phyloP scores from a whole-genome alignment of 1,140 invertebrate genomes.

The Solenopsis fugax region DNA sequence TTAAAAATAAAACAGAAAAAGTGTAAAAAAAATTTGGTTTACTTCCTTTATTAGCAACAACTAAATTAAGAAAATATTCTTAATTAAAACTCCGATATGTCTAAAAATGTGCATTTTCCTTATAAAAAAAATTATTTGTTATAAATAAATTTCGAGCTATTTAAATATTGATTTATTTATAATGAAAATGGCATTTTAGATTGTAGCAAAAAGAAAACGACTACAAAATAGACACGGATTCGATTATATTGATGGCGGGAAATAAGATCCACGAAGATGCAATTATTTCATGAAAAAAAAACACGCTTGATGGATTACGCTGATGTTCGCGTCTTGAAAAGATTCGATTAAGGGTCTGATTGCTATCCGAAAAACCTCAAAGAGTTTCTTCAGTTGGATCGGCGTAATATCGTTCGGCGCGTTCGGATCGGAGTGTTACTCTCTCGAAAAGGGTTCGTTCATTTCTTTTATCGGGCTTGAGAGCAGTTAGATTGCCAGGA shows the following conservation, averaged over 20 bases:
- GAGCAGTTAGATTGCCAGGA: slow-evolving; percentile 59
- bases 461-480: slow-evolving; percentile 60
- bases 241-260: slow-evolving; percentile 23
- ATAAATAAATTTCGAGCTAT: neutral
- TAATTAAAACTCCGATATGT: neutral
- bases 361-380: slow-evolving; percentile 65
- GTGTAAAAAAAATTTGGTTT: neutral
- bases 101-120: neutral
- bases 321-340: slow-evolving; percentile 63
- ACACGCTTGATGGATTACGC: slow-evolving; percentile 53
- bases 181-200: neutral
- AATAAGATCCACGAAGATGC: slow-evolving; percentile 32
- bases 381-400: slow-evolving; percentile 57
- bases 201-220: neutral
- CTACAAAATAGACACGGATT: slow-evolving; percentile 18
- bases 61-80: slow-evolving; percentile 6
- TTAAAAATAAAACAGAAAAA: neutral
- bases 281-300: slow-evolving; percentile 55
- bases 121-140: neutral
- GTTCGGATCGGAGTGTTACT: slow-evolving; percentile 53
- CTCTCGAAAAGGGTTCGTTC: slow-evolving; percentile 59
- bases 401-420: slow-evolving; percentile 58
- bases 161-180: neutral
- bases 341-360: slow-evolving; percentile 61
- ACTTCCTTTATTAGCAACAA: neutral